Base-by-base conservation (phyloP, 2,113 vertebrate species). In the Lasiurus cinereus region DNA sequence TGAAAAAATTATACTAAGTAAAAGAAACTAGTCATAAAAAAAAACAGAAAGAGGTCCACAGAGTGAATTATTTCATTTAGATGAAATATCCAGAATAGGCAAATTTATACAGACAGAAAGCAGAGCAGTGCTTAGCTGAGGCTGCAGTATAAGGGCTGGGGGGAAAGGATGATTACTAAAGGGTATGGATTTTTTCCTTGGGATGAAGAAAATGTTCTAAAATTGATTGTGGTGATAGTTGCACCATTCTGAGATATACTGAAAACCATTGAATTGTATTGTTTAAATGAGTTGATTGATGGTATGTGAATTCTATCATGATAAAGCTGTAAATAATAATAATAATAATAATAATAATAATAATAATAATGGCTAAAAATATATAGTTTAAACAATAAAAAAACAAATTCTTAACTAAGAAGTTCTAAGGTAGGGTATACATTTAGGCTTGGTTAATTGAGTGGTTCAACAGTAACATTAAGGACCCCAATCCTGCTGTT, bases 321-420 rank as follows among this genome's bases (percentile, higher is more conserved):
- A 87, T 27, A 83, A 77, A 90, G 31, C 31, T 67, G 5, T 31
- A 29, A 29, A 4, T 64, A 33, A 27, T 33, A 50, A 18, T 50
- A 66, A 46, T 46, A n/a, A n/a, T 18, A 50, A 80, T 27, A 67
- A 29, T 64, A 31, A 31, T 36, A 48, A 48, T 46, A 33, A 46
- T 16, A 50, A 79, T 27, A 31, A 1, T 5, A 31, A 6, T n/a
- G 8, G 33, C 19, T 50, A 54, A 73, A 94, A 90, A 73, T 12
- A 89, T 70, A 46, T 39, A 7, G 0, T 54, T 83, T 94, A 72
- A 85, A 92, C 46, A 85, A 59, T 27, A 64, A 95, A 22, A 29
- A 92, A 91, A 50, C 11, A 19, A 29, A 29, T 77, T 73, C 27
- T 62, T 69, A 90, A 78, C 36, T 59, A 91, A 91, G 27, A 79